A percentile compares a stretch with the other conserved stretches of the same genome.
phyloP scores from a whole-genome alignment of 1,140 invertebrate species.

The Cepaea nemoralis region DNA sequence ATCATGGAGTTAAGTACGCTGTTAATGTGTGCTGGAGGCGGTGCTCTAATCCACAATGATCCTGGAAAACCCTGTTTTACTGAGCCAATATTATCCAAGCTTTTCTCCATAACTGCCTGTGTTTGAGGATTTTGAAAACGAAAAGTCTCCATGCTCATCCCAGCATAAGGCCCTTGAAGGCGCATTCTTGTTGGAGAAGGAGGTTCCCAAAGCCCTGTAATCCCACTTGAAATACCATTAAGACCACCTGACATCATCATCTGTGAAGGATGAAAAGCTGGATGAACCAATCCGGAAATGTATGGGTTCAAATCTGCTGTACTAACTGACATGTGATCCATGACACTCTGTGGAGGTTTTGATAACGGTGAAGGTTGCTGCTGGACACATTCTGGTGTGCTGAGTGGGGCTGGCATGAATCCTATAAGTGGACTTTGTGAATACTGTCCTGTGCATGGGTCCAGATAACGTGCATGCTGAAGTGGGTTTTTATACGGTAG shows the following conservation, averaged over 20 bases:
- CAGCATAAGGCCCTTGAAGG: neutral
- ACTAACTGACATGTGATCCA: constrained; percentile 6
- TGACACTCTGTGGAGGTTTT: neutral
- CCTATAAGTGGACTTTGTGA: constrained; percentile 1
- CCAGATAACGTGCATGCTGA: constrained; percentile 65
- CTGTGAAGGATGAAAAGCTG: constrained; percentile 12
- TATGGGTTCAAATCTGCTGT: constrained; percentile 17
- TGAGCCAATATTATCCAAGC: neutral
- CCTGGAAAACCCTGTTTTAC: neutral
- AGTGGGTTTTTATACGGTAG: constrained; percentile 67
- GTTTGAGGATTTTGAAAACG: neutral
- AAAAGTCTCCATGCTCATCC: neutral
- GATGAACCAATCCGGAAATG: constrained; percentile 4
- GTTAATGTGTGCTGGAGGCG: constrained; percentile 34
- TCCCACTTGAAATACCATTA: neutral
- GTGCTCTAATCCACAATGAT: constrained; percentile 5
- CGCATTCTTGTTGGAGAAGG: neutral
- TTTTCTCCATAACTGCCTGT: neutral
- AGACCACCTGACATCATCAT: neutral
- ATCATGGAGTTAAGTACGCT: neutral
- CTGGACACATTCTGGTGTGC: neutral
- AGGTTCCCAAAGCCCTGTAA: constrained; percentile 2
- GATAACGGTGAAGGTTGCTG: neutral
- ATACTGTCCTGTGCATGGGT: constrained; percentile 28
- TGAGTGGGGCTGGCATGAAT: neutral